Percentiles rank a stretch among this genome's conserved stretches.
Conservation (phyloP, 1,140 invertebrate species). For the Globodera ellingtonae region DNA sequence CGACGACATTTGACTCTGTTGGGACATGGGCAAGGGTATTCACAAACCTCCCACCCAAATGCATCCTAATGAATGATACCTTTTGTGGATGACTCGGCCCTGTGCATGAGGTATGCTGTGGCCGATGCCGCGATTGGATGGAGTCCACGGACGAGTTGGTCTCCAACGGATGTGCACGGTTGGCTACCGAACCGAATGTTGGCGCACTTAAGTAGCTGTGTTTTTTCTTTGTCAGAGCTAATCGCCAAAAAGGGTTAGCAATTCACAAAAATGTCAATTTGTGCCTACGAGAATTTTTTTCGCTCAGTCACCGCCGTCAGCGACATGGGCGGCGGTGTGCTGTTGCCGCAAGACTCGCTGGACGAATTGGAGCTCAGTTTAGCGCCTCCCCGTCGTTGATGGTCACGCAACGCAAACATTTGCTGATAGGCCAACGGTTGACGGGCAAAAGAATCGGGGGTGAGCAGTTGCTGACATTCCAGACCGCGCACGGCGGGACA, state of each 20-base stretch:
- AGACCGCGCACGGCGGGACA: constrained; percentile 60
- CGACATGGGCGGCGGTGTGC: constrained; percentile 2
- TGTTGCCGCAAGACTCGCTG: not conserved
- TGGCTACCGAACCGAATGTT: constrained; percentile 18
- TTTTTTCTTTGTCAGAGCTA: not conserved
- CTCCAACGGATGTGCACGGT: constrained; percentile 6
- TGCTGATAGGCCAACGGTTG: constrained; percentile 53
- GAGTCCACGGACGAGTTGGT: constrained; percentile 12
- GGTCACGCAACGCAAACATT: constrained; percentile 12
- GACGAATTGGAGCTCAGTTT: constrained; percentile 16
- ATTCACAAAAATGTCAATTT: not conserved
- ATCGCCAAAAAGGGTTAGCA: no score
- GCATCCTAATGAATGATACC: not conserved
- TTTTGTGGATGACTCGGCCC: not conserved
- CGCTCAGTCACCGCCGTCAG: constrained; percentile 10
- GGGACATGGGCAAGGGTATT: not conserved
- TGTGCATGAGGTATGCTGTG: not conserved
- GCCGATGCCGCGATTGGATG: not conserved
- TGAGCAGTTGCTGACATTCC: constrained; percentile 57
- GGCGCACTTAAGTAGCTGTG: constrained; percentile 12
- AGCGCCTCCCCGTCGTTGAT: constrained; percentile 1
- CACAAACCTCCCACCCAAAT: not conserved
- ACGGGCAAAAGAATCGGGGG: constrained; percentile 60
- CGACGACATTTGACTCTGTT: not conserved
- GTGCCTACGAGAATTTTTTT: constrained; percentile 24